Conservation (phyloP, 2,113 vertebrate genomes). For the Sander vitreus region DNA sequence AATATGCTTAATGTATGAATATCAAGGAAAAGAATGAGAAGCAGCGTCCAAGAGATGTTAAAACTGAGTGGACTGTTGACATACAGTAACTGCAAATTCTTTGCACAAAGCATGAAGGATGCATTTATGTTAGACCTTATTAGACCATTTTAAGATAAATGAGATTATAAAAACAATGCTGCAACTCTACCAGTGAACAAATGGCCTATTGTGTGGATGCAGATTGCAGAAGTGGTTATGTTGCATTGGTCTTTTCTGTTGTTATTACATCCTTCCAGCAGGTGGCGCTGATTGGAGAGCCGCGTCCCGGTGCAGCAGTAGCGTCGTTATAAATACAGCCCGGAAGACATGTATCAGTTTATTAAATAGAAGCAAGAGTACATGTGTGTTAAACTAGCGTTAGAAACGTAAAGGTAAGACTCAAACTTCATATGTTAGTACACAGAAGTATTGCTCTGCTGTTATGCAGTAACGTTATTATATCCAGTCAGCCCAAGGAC, state of each 20-base stretch:
- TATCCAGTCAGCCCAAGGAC: fast-evolving
- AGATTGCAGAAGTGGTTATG: not conserved
- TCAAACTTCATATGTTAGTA: fast-evolving
- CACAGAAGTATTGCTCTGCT: not conserved
- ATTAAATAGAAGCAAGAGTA: conserved; percentile 25
- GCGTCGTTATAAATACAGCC: conserved; percentile 67
- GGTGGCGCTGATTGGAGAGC: conserved; percentile 47
- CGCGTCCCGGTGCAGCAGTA: not conserved
- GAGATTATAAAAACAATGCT: not conserved
- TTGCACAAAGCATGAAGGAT: not conserved
- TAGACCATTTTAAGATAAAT: not conserved
- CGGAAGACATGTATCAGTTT: conserved; percentile 37
- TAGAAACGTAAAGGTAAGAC: conserved; percentile 56
- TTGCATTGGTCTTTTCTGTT: not conserved
- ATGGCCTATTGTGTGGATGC: not conserved
- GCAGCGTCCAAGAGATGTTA: not conserved
- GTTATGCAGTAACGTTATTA: fast-evolving
- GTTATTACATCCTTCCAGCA: conserved; percentile 28
- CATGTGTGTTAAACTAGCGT: conserved; percentile 34
- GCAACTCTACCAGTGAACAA: too few species aligned
- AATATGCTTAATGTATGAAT: not conserved
- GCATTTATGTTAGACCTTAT: too few species aligned
- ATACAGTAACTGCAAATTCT: not conserved
- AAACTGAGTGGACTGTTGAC: not conserved
- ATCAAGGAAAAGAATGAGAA: not conserved